Evolutionary conservation across 2,888 invertebrate species (phyloP).

Genomic region (Lithophane socia): DNA sequence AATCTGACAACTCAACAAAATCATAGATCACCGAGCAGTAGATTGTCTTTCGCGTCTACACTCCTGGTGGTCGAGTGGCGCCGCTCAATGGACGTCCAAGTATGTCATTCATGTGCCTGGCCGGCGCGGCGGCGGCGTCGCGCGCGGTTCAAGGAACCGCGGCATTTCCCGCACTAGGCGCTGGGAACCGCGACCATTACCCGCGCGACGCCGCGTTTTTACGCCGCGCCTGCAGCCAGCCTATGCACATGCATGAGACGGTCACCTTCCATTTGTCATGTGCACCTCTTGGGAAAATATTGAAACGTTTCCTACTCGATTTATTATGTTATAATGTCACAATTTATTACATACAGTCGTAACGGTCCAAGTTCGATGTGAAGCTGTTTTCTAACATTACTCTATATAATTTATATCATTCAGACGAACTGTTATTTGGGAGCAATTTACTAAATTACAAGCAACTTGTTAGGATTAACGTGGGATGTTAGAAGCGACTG

Average conservation of each 20-base stretch:
- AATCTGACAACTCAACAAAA: neutral
- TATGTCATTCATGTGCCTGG: constrained; percentile 75
- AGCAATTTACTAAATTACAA: constrained; percentile 61
- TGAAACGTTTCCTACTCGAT: constrained; percentile 57
- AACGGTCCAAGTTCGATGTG: constrained; percentile 26
- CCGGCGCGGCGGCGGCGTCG: constrained; percentile 29
- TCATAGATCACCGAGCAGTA: neutral
- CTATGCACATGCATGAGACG: constrained; percentile 80
- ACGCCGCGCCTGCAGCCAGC: constrained; percentile 44
- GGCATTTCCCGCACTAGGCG: constrained; percentile 55
- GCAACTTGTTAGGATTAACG: constrained; percentile 42
- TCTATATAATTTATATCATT: constrained; percentile 44
- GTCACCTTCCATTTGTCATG: constrained; percentile 60
- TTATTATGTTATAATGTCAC: constrained; percentile 46
- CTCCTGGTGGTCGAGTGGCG: constrained; percentile 46
- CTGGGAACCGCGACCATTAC: constrained; percentile 79
- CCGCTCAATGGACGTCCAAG: constrained; percentile 73
- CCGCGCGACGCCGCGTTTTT: constrained; percentile 78
- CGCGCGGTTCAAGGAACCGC: constrained; percentile 46
- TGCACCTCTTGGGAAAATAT: constrained; percentile 62
- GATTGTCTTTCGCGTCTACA: neutral
- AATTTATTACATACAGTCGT: constrained; percentile 49
- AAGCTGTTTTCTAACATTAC: constrained; percentile 53
- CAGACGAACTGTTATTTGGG: constrained; percentile 54
- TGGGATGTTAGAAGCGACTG: constrained; percentile 32